Conservation (phyloP, 2,888 invertebrate genomes). For the Lithophane semibrunnea region DNA sequence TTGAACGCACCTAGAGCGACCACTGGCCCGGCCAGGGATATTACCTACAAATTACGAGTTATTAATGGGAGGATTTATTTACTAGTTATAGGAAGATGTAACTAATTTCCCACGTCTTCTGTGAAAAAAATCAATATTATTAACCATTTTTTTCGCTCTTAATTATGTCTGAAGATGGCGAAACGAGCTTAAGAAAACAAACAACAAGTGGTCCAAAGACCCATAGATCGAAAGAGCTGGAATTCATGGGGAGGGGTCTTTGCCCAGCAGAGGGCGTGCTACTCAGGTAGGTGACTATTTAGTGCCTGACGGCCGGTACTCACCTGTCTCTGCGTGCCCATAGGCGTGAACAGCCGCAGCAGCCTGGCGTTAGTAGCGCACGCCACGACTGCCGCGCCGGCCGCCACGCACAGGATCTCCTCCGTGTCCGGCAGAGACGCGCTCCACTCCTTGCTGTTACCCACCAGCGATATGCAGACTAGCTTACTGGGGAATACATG, state of each 20-base stretch:
- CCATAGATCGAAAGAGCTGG: neutral
- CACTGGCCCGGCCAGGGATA: constrained; percentile 83
- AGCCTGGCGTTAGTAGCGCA: constrained; percentile 94
- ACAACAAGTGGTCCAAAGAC: neutral
- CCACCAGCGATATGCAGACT: constrained; percentile 93
- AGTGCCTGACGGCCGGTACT: neutral
- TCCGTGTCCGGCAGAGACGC: constrained; percentile 94
- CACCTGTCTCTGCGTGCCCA: constrained; percentile 96
- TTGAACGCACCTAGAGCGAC: constrained; percentile 82
- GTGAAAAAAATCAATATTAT: neutral
- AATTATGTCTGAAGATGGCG: neutral
- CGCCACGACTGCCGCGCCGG: constrained; percentile 94
- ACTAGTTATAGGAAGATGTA: neutral
- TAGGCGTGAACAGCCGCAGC: constrained; percentile 95
- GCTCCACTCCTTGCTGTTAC: constrained; percentile 97
- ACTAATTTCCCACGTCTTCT: neutral
- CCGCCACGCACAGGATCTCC: constrained; percentile 92
- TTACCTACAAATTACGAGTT: constrained; percentile 77
- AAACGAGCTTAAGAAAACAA: neutral
- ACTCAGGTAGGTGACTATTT: neutral
- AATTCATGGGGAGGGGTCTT: neutral
- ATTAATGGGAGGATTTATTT: neutral
- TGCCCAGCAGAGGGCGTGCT: neutral
- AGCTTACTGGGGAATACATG: constrained; percentile 91
- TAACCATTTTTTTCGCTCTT: neutral